Conservation (phyloP, 2,888 invertebrate genomes). For the Dynastes maya region DNA sequence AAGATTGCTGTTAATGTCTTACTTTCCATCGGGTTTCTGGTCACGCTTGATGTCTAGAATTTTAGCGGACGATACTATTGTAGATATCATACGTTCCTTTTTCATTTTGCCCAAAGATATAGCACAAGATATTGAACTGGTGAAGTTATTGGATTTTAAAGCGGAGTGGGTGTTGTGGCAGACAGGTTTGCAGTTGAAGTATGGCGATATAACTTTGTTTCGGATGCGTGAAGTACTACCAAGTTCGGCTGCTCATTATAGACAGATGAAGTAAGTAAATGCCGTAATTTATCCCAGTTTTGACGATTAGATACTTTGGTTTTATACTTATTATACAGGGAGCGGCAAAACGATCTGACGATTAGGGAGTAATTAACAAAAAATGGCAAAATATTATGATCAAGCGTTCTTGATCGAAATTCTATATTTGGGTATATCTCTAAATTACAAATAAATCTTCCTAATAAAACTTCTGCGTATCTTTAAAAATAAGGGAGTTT, state of each 20-base stretch:
- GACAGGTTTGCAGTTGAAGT: constrained; percentile 89
- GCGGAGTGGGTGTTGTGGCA: constrained; percentile 97
- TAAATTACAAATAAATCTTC: too few species aligned
- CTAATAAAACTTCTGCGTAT: too few species aligned
- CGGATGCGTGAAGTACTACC: constrained; percentile 84
- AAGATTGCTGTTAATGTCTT: constrained; percentile 92
- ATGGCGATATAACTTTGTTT: constrained; percentile 86
- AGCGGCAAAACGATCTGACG: too few species aligned
- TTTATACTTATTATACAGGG: too few species aligned
- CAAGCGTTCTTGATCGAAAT: too few species aligned
- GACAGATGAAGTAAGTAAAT: constrained; percentile 66
- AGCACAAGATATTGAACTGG: constrained; percentile 76
- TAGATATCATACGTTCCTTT: constrained; percentile 83
- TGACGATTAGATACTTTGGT: too few species aligned
- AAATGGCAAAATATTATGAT: too few species aligned
- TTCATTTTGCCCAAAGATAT: constrained; percentile 83
- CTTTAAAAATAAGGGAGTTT: too few species aligned
- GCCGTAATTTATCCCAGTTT: too few species aligned
- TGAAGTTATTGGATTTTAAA: constrained; percentile 77
- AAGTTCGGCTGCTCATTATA: constrained; percentile 72
- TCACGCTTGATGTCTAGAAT: constrained; percentile 93
- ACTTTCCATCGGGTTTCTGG: constrained; percentile 99
- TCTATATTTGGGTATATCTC: too few species aligned
- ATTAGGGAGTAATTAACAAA: too few species aligned
- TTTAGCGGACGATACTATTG: constrained; percentile 89